Evolutionary conservation across 2,888 invertebrate genomes (phyloP), one percentile per base, ranked within the genome.

Genomic region (Microctonus brassicae): DNA sequence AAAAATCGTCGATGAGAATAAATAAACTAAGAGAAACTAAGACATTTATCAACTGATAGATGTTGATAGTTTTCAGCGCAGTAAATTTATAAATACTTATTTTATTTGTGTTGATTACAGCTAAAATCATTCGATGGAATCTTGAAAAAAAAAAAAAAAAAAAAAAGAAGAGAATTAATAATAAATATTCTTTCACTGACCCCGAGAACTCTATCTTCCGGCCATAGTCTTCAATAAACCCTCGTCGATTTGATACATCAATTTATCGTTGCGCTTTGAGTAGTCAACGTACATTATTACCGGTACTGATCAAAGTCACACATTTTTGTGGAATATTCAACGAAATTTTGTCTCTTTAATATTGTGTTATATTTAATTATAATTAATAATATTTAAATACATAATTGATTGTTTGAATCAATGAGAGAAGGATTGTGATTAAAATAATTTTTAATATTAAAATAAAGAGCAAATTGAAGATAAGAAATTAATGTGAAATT

Each of bases 201-300:
- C 85, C 85, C 81, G 78, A 83, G 83, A 83, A 83, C 83, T 73
- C 47, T n/a, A 74, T 79, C 82, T 81, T 83, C 83, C 83, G 84
- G 83, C 78, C 75, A 78, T 77, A 47, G 47, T 75, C 76, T 76
- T 76, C 72, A 73, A 61, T 61, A 17, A 17, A 57, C 52, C 63
- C 24, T 42, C 53, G 42, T 20, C 36, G 57, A 47, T 47, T 47
- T 7, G 17, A 47, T 47, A 47, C 17, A 73, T 66, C 71, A 20
- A 63, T 72, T 64, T 66, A 62, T 70, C 65, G 29, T 42, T 60
- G 29, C 36, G 57, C 26, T 39, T 20, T 22, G 26, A 36, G 34
- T 39, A 66, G 57, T 47, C 17, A 47, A 17, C 47, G 47, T 47
- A 20, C 17, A n/a, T 47, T 47, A 17, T 47, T 39, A 39, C 39